Evolutionary conservation across 2,113 vertebrate genomes (phyloP).

Genomic region (Phrynosoma platyrhinos): DNA sequence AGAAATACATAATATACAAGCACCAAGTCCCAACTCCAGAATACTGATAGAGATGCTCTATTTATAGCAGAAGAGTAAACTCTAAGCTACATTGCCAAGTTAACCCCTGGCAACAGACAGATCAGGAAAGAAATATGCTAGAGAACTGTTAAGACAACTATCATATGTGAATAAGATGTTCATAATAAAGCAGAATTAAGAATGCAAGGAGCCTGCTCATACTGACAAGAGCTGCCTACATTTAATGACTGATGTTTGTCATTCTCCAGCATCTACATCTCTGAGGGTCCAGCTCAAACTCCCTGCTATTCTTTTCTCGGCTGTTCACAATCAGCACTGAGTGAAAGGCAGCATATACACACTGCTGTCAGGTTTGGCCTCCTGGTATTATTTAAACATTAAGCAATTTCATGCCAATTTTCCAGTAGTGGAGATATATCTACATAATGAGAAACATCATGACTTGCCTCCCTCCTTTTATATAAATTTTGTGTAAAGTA

Average conservation of each 20-base stretch:
- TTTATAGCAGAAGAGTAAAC: not conserved
- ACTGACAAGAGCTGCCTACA: not conserved
- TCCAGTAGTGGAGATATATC: conserved; percentile 14
- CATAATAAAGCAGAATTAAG: not conserved
- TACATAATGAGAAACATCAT: conserved; percentile 17
- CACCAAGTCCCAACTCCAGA: not conserved
- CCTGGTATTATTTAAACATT: conserved; percentile 16
- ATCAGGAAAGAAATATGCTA: not conserved
- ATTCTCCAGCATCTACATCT: not conserved
- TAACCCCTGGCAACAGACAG: not conserved
- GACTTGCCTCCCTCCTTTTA: not conserved
- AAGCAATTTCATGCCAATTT: conserved; percentile 20
- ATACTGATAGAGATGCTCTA: not conserved
- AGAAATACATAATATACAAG: not conserved
- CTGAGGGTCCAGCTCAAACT: not conserved
- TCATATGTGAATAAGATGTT: not conserved
- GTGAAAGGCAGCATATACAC: not conserved
- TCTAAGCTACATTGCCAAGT: not conserved
- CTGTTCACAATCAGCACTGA: conserved; percentile 8
- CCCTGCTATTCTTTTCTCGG: not conserved
- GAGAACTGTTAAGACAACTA: not conserved
- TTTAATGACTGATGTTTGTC: not conserved
- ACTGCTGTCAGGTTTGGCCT: not conserved
- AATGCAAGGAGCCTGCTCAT: not conserved
- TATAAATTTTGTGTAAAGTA: conserved; percentile 2